These are phyloP conservation scores for Tribolium freemani DNA, from an alignment of 2,888 invertebrate genomes.

Conservation along the genomic window DNA sequence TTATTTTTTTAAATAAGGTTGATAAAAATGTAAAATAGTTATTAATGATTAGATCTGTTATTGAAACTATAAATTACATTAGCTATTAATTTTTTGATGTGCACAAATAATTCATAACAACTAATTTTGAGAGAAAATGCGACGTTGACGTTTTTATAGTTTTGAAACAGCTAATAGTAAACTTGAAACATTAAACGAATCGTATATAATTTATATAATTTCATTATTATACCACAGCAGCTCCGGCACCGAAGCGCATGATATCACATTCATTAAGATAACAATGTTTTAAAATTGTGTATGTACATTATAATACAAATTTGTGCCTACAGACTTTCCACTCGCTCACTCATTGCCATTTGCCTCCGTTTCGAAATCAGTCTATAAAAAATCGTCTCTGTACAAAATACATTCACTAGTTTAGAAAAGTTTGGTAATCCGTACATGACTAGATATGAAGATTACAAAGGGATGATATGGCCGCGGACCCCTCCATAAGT, in stretches of 20 bases:
- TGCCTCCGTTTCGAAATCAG: constrained; percentile 45
- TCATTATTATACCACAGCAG: constrained; percentile 37
- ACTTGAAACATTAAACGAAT: constrained; percentile 56
- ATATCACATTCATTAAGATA: constrained; percentile 65
- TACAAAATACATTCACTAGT: constrained; percentile 45
- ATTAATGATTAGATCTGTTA: no score
- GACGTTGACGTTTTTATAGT: no score
- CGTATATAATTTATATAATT: constrained; percentile 51
- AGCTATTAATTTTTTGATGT: no score
- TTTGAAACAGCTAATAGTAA: no score
- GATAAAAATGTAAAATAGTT: no score
- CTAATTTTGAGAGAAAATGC: no score
- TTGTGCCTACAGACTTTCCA: constrained; percentile 49
- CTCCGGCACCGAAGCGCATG: constrained; percentile 55
- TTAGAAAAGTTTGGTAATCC: constrained; percentile 46
- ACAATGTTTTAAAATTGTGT: constrained; percentile 61
- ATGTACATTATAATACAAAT: constrained; percentile 62
- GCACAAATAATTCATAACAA: no score
- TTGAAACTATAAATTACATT: no score
- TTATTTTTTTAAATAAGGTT: no score
- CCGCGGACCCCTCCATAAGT: constrained; percentile 18
- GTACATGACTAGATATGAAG: constrained; percentile 26
- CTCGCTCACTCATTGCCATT: constrained; percentile 36
- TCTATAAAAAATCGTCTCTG: constrained; percentile 46
- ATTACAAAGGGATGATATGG: constrained; percentile 31